Conservation (phyloP, 2,797 vertebrate species). For the Brotula barbata region DNA sequence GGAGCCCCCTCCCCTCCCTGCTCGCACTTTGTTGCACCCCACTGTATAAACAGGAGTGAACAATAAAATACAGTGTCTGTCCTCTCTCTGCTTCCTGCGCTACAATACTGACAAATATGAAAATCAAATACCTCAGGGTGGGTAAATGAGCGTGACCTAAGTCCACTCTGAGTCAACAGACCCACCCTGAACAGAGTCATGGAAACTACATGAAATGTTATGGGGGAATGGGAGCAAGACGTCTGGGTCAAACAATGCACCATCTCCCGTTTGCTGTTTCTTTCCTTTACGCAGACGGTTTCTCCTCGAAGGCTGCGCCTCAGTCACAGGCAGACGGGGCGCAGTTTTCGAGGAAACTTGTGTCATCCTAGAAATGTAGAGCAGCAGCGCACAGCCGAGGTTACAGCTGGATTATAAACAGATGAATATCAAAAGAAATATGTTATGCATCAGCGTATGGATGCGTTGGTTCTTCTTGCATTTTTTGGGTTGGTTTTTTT, state of each 20-base stretch:
- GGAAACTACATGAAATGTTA: constrained; percentile 20
- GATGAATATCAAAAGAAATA: no score
- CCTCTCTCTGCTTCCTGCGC: not conserved
- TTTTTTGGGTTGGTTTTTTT: no score
- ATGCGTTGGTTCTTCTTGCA: no score
- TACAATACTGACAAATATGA: constrained; percentile 10
- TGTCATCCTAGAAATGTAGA: not conserved
- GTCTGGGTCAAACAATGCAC: no score
- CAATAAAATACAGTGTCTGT: not conserved
- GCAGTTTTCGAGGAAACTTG: constrained; percentile 24
- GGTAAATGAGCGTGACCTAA: constrained; percentile 29
- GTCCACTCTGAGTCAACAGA: constrained; percentile 9
- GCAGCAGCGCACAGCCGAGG: no score
- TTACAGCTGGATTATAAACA: no score
- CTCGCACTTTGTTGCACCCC: no score
- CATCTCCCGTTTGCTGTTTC: not conserved
- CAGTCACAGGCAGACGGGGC: not conserved
- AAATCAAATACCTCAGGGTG: constrained; percentile 28
- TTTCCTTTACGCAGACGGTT: not conserved
- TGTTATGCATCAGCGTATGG: no score
- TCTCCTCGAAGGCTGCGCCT: not conserved
- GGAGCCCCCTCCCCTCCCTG: constrained; percentile 36
- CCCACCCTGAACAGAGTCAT: constrained; percentile 21
- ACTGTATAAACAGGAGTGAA: constrained; percentile 64
- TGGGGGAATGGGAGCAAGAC: not conserved